Conservation (phyloP, 92 coral and sea anemone genomes). For the Virgularia gustaviana region DNA sequence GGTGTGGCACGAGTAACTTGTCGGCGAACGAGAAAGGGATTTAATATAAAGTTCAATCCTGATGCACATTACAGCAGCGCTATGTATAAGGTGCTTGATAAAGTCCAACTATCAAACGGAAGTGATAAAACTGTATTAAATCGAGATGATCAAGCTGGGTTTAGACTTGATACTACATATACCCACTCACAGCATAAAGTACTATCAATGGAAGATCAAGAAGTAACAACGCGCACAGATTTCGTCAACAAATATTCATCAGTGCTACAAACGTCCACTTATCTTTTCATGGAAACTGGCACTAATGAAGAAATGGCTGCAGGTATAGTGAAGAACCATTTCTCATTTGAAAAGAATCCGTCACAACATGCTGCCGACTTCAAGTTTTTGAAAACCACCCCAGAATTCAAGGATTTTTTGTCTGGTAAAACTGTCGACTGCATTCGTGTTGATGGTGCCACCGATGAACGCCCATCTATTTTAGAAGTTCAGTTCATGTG, state of each 20-base stretch:
- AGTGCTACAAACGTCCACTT: conserved; percentile 48
- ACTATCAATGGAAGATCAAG: conserved; percentile 32
- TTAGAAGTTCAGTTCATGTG: conserved; percentile 54
- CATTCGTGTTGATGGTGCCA: conserved; percentile 57
- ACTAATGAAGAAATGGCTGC: conserved; percentile 41
- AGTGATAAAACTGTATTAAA: conserved; percentile 40
- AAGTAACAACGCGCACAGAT: conserved; percentile 50
- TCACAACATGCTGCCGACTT: conserved; percentile 57
- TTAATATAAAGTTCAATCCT: conserved; percentile 16
- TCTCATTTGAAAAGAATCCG: conserved; percentile 45
- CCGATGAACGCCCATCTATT: conserved; percentile 48
- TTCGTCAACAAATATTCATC: conserved; percentile 51
- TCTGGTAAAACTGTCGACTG: conserved; percentile 43
- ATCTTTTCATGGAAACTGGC: conserved; percentile 51
- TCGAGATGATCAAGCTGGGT: conserved; percentile 42
- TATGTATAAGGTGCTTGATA: conserved; percentile 44
- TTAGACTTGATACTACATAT: conserved; percentile 44
- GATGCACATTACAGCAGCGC: conserved; percentile 19
- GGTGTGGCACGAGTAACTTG: conserved; percentile 23
- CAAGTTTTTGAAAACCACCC: conserved; percentile 52
- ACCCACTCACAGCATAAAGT: conserved; percentile 48
- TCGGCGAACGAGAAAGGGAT: conserved; percentile 12
- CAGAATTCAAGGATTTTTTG: conserved; percentile 42
- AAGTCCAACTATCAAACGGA: conserved; percentile 39
- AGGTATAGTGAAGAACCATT: conserved; percentile 52